Base-by-base conservation (phyloP, 2,113 vertebrate species). In the Gobiocypris rarus region DNA sequence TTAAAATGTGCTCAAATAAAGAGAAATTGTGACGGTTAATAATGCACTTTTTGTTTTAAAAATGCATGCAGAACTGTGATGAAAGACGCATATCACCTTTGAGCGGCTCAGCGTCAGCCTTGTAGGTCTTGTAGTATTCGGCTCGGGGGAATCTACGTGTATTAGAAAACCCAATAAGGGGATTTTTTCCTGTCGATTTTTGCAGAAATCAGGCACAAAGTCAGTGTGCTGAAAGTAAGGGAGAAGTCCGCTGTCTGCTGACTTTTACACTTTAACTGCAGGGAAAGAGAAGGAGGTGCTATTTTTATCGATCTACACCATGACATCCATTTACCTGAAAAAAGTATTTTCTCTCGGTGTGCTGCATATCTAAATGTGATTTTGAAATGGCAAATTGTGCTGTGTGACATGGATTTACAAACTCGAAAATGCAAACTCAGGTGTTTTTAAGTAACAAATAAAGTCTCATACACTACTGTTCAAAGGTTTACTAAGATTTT, bases 81-180 rank as follows among this genome's bases (percentile, higher is more conserved):
- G 14, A 79, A 80, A 67, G n/a, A 65, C 48, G 59, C 43, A 34
- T 43, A n/a, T 78, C 76, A 79, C 56, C 38, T 79, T 43, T 26
- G 52, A 31, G n/a, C 2, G 34, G 9, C 19, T 41, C 19, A 41
- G 67, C 71, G 3, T 75, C 75, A 31, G 54, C 41, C n/a, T 58
- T 38, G 14, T 58, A 43, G 50, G 73, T 79, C 63, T 41, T 24
- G 41, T 31, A 52, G 19, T 81, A 43, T 77, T 81, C 52, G 77
- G 28, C 86, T 81, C 41, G 22, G 9, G 77, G 82, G 77, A 87
- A 87, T 84, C 52, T 28, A 17, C 22, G 2, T 81, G 86, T 48
- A 76, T 87, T 84, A 69, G 76, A 58, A 82, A 87, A 81, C 70
- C 52, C 70, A 81, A 76, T 75, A 77, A 84, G 31, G 70, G 50